Evolutionary conservation across 2,888 invertebrate genomes (phyloP).

Genomic region (Stenoptilia bipunctidactyla): DNA sequence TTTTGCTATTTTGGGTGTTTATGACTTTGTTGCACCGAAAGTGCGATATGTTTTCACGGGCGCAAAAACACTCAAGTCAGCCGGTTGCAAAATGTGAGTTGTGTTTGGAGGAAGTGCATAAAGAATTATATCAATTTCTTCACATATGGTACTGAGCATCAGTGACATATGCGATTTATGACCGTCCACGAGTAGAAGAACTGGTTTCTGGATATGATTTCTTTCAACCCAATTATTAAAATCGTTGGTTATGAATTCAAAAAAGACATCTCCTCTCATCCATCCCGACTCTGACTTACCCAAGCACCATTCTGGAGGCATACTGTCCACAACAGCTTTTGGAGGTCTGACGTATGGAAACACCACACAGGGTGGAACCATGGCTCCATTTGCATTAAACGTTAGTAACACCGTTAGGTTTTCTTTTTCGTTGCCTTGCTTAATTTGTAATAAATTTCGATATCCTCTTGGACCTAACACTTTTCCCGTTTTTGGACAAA

Average conservation of each 20-base stretch:
- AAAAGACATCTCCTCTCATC: conserved; percentile 12
- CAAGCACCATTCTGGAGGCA: conserved; percentile 10
- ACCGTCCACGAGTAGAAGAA: conserved; percentile 12
- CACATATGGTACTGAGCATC: conserved; percentile 12
- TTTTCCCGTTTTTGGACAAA: conserved; percentile 22
- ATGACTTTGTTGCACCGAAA: no score
- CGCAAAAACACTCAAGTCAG: conserved; percentile 13
- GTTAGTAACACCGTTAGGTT: conserved; percentile 16
- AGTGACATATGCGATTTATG: conserved; percentile 10
- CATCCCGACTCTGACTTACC: conserved; percentile 12
- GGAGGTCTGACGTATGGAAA: conserved; percentile 13
- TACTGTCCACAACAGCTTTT: conserved; percentile 10
- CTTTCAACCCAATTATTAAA: conserved; percentile 6
- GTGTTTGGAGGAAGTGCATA: conserved; percentile 12
- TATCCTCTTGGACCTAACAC: conserved; percentile 23
- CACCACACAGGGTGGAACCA: conserved; percentile 15
- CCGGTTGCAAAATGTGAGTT: conserved; percentile 13
- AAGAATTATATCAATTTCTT: conserved; percentile 8
- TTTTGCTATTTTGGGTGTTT: no score
- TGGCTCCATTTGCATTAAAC: conserved; percentile 14
- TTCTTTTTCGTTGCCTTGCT: conserved; percentile 18
- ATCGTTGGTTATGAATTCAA: conserved; percentile 10
- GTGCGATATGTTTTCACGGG: conserved; percentile 7
- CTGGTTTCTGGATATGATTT: conserved; percentile 8
- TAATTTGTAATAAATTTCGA: conserved; percentile 17